These are phyloP conservation scores for Xestia rhomboidea DNA, from an alignment of 2,888 invertebrate species.

Conservation along the genomic window DNA sequence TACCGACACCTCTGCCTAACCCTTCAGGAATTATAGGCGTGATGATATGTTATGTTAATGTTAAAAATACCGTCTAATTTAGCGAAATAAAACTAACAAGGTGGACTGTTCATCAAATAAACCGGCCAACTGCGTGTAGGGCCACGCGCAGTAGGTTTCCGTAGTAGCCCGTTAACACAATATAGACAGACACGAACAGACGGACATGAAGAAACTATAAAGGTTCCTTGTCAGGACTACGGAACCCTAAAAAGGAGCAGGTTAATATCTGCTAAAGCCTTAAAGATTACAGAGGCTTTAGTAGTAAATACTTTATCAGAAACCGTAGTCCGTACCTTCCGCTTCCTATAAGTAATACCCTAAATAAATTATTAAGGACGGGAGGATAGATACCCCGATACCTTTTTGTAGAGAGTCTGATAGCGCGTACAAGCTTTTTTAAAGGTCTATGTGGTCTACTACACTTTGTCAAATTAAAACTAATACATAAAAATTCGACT, in stretches of 20 bases:
- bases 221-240: too few relatives aligned
- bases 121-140: too few relatives aligned
- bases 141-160: too few relatives aligned
- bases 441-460: not conserved
- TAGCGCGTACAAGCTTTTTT: not conserved
- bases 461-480: not conserved
- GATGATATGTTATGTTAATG: too few relatives aligned
- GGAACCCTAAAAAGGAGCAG: not conserved
- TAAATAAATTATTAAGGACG: slow-evolving; percentile 6
- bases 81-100: too few relatives aligned
- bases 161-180: too few relatives aligned
- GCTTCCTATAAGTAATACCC: not conserved
- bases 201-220: too few relatives aligned
- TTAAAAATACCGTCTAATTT: too few relatives aligned
- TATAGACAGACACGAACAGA: too few relatives aligned
- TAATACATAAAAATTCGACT: not conserved
- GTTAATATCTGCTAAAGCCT: not conserved
- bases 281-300: not conserved
- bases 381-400: not conserved
- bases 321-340: not conserved
- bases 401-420: not conserved
- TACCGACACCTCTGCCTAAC: too few relatives aligned
- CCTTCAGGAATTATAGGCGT: too few relatives aligned
- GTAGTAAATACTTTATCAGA: not conserved
- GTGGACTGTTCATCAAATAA: too few relatives aligned